A percentile compares a stretch with the other conserved stretches of the same genome.
These are phyloP conservation scores for Promerops cafer DNA, from an alignment of 2,113 vertebrate species.

Conservation along the genomic window DNA sequence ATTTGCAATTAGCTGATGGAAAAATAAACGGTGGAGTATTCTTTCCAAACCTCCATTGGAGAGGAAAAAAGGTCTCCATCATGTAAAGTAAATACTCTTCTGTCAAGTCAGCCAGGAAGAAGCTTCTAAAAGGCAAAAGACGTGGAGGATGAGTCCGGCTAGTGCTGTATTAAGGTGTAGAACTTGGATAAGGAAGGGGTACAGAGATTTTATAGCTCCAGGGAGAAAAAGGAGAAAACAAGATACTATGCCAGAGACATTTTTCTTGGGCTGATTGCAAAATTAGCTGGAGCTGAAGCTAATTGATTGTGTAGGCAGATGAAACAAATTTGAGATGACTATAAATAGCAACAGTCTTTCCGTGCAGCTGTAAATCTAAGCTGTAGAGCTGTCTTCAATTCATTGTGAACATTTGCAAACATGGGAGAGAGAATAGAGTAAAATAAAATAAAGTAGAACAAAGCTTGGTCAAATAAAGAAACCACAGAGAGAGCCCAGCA, in stretches of 20 bases:
- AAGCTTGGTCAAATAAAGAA: neutral
- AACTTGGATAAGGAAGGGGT: neutral
- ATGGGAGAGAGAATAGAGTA: neutral
- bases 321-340: slow-evolving; percentile 53
- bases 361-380: slow-evolving; percentile 41
- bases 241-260: slow-evolving; percentile 32
- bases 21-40: slow-evolving; percentile 44
- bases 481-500: neutral
- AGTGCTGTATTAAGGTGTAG: neutral
- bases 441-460: neutral
- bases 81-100: slow-evolving; percentile 9
- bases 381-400: neutral
- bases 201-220: slow-evolving; percentile 30
- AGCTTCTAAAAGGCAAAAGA: slow-evolving; percentile 7
- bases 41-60: slow-evolving; percentile 24
- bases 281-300: slow-evolving; percentile 62
- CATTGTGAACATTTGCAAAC: neutral
- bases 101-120: neutral
- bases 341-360: slow-evolving; percentile 55
- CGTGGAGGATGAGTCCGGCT: neutral
- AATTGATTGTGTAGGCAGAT: slow-evolving; percentile 65
- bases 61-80: slow-evolving; percentile 21
- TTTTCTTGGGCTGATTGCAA: slow-evolving; percentile 53
- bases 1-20: slow-evolving; percentile 55
- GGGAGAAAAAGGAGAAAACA: slow-evolving; percentile 21